These are phyloP conservation scores for Styela clava DNA, from an alignment of 23 tunicate species.

Conservation along the genomic window DNA sequence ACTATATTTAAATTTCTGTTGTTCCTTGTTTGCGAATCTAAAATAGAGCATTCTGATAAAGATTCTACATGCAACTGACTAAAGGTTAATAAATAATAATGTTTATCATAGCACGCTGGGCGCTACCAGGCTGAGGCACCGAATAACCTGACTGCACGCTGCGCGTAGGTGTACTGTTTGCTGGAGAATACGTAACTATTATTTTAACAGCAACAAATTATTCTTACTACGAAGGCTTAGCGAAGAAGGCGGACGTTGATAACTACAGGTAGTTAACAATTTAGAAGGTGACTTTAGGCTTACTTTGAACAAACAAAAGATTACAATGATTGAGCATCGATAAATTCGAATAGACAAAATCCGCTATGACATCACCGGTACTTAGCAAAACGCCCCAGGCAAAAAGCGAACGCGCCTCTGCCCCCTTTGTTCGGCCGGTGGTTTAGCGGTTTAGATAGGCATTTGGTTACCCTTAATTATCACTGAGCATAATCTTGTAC, in stretches of 20 bases:
- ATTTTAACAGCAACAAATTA: background rate
- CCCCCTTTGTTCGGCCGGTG: conserved; percentile 13
- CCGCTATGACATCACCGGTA: background rate
- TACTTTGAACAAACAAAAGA: background rate
- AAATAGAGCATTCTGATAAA: too few relatives aligned
- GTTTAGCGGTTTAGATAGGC: conserved; percentile 14
- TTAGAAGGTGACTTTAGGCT: background rate
- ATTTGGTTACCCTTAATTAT: background rate
- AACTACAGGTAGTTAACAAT: background rate
- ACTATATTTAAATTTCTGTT: too few relatives aligned
- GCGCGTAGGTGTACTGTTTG: background rate
- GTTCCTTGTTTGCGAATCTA: too few relatives aligned
- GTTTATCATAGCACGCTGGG: too few relatives aligned
- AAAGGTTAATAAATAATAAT: too few relatives aligned
- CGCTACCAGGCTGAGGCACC: too few relatives aligned
- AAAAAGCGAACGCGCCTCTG: background rate
- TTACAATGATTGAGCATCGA: background rate
- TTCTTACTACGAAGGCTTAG: background rate
- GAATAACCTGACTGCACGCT: background rate
- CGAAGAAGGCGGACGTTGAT: background rate
- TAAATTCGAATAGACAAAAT: background rate
- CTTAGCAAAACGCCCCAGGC: conserved; percentile 16
- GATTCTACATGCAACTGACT: too few relatives aligned
- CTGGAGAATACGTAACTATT: background rate
- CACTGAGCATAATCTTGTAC: background rate